phyloP scores from a whole-genome alignment of 1,140 invertebrate species.

The Drosophila murphyi region DNA sequence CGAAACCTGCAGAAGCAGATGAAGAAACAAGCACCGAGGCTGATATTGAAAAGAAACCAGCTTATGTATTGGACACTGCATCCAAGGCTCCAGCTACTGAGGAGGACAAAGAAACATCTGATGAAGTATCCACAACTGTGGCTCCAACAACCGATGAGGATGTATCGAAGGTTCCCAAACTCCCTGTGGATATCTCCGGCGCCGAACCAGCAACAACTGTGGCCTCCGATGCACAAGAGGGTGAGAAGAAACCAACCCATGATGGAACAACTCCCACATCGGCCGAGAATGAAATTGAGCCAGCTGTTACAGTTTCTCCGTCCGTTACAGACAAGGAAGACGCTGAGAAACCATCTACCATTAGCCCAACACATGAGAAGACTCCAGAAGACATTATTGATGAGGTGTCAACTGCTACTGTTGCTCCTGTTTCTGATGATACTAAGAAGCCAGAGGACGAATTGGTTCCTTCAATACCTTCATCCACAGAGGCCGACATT shows the following conservation, averaged over 20 bases:
- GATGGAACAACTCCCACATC: constrained; percentile 34
- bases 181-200: constrained; percentile 7
- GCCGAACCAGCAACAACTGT: constrained; percentile 19
- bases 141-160: constrained; percentile 14
- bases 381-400: constrained; percentile 26
- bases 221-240: constrained; percentile 10
- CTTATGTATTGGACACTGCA: constrained; percentile 4
- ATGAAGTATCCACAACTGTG: constrained; percentile 15
- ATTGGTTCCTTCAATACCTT: not conserved
- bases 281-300: constrained; percentile 15
- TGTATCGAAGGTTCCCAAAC: constrained; percentile 24
- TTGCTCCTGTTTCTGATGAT: constrained; percentile 9
- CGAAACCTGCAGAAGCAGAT: constrained; percentile 7
- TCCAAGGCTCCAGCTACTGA: constrained; percentile 21
- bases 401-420: constrained; percentile 11
- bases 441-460: constrained; percentile 29
- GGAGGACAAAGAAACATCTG: constrained; percentile 26
- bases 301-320: constrained; percentile 9
- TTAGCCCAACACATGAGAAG: constrained; percentile 11
- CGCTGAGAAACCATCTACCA: constrained; percentile 7
- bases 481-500: constrained; percentile 16
- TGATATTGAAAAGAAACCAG: constrained; percentile 23
- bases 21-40: constrained; percentile 17
- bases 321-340: constrained; percentile 18
- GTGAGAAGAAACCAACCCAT: constrained; percentile 40